phyloP scores from a whole-genome alignment of 2,113 vertebrate genomes.

The Mormoops blainvillei region DNA sequence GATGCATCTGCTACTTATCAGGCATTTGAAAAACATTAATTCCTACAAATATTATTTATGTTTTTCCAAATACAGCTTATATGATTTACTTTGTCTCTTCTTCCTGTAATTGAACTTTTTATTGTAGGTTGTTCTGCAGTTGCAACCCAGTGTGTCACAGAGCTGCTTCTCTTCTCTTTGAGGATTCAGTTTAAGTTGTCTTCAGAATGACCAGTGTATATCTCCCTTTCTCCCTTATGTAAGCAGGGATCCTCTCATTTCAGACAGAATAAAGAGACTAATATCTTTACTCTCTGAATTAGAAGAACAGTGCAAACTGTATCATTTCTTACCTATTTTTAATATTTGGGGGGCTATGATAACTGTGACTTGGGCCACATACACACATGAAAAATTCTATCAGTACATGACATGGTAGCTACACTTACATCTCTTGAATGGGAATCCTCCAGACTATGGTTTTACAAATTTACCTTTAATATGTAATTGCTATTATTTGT shows the following conservation, averaged over 20 bases:
- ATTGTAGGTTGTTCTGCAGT: neutral
- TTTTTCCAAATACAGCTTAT: neutral
- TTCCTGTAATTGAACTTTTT: neutral
- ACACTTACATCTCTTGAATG: neutral
- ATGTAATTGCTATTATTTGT: neutral
- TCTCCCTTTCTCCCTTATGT: neutral
- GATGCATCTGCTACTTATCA: neutral
- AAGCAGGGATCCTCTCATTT: neutral
- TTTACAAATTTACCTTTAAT: neutral
- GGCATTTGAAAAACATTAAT: neutral
- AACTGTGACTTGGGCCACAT: neutral
- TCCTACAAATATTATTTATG: neutral
- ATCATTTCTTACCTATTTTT: neutral
- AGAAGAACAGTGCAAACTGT: neutral
- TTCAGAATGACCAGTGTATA: fast-evolving
- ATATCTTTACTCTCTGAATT: neutral
- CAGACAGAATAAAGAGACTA: neutral
- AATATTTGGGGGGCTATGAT: neutral
- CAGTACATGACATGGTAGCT: neutral
- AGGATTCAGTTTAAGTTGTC: neutral
- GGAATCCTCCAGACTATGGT: neutral
- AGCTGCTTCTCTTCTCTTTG: neutral
- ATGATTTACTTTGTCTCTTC: neutral
- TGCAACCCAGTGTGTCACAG: neutral
- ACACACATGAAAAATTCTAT: neutral